Evolutionary conservation across 1,140 invertebrate genomes (phyloP).

Genomic region (Drosophila tropicalis): DNA sequence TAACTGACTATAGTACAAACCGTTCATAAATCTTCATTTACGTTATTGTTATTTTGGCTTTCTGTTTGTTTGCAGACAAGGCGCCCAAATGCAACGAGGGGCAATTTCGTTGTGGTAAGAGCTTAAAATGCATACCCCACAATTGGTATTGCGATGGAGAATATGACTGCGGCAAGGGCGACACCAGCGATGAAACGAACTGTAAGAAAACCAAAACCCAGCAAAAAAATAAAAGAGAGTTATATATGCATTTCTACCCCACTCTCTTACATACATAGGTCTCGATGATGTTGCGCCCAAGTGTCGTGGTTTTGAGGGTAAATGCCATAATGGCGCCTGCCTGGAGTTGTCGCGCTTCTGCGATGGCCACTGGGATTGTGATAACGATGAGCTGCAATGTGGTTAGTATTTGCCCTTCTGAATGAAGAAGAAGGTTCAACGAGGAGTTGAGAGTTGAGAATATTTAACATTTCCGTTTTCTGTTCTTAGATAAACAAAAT

Average conservation of each 20-base stretch:
- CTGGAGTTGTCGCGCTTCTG: slow-evolving; percentile 91
- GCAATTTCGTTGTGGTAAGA: slow-evolving; percentile 85
- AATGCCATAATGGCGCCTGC: slow-evolving; percentile 88
- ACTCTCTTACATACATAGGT: slow-evolving; percentile 44
- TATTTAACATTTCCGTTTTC: neutral
- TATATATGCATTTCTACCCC: slow-evolving; percentile 1
- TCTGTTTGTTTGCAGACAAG: slow-evolving; percentile 56
- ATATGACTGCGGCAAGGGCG: slow-evolving; percentile 74
- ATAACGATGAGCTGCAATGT: slow-evolving; percentile 85
- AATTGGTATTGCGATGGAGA: slow-evolving; percentile 89
- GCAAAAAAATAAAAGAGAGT: slow-evolving; percentile 9
- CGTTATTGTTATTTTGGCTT: slow-evolving; percentile 71
- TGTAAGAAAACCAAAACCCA: slow-evolving; percentile 55
- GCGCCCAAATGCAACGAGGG: slow-evolving; percentile 85
- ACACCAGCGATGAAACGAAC: slow-evolving; percentile 74
- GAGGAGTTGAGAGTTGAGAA: neutral
- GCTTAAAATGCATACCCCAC: slow-evolving; percentile 88
- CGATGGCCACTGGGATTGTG: slow-evolving; percentile 91
- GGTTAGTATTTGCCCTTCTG: slow-evolving; percentile 66
- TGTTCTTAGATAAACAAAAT: slow-evolving; percentile 83
- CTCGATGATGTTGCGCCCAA: slow-evolving; percentile 61
- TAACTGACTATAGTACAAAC: slow-evolving; percentile 42
- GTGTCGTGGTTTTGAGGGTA: slow-evolving; percentile 87
- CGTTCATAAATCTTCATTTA: slow-evolving; percentile 78
- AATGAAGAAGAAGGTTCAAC: neutral